Percentiles rank a stretch among this genome's conserved stretches.
These are phyloP conservation scores for Lates calcarifer DNA, from an alignment of 2,113 vertebrate species.

Conservation along the genomic window DNA sequence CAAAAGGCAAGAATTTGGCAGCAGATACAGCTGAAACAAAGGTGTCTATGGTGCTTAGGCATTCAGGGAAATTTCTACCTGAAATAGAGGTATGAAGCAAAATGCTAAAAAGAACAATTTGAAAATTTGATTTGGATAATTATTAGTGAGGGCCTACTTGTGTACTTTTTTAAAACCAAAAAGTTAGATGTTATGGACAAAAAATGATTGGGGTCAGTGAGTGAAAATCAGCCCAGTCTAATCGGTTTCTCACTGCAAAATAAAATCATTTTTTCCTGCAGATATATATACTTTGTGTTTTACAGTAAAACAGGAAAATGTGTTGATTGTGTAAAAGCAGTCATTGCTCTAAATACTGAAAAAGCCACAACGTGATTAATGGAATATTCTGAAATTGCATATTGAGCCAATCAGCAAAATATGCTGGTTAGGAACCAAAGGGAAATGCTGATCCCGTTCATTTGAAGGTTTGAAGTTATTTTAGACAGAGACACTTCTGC, in stretches of 20 bases:
- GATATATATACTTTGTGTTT: background rate
- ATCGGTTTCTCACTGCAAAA: too few species aligned
- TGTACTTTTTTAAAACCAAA: background rate
- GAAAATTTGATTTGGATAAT: too few species aligned
- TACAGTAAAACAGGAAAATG: background rate
- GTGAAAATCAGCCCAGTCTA: too few species aligned
- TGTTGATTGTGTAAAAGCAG: background rate
- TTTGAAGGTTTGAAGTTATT: constrained; percentile 33
- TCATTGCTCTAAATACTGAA: constrained; percentile 8
- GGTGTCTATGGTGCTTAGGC: background rate
- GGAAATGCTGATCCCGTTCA: constrained; percentile 46
- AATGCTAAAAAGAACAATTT: too few species aligned
- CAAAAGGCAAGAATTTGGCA: too few species aligned
- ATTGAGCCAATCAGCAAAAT: constrained; percentile 59
- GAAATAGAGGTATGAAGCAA: too few species aligned
- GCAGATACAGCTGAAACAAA: background rate
- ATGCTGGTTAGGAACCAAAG: background rate
- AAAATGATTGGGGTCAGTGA: too few species aligned
- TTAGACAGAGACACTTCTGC: constrained; percentile 26
- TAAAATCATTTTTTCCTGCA: too few species aligned
- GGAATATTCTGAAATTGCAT: constrained; percentile 31
- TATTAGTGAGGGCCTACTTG: background rate
- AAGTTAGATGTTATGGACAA: background rate
- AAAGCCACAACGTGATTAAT: constrained; percentile 2
- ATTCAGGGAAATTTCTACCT: too few species aligned